Evolutionary conservation across 2,113 vertebrate species (phyloP), one percentile per base, ranked within the genome.

Genomic region (Clarias batrachus): DNA sequence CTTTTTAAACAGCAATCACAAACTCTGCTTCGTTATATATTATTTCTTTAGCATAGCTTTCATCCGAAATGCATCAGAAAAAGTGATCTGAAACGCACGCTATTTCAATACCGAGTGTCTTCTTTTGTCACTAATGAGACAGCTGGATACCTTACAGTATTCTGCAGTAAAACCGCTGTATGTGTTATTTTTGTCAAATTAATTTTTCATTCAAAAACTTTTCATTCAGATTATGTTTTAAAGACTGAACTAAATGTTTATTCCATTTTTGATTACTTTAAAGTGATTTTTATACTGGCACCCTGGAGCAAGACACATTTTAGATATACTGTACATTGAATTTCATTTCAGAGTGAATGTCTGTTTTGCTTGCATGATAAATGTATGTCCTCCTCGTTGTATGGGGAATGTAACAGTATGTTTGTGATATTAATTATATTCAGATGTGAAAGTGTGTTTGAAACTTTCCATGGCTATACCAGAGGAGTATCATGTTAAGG

Each of bases 371-470:
- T 80, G 82, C 81, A 88, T 90, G 87, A 90, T 87, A 70, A 86
- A 88, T 90, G 88, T 89, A 63, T 80, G 84, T 87, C n/a, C 60
- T 87, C 81, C 65, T 83, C 56, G 60, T 86, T 87, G 79, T 87
- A 65, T 52, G 83, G 81, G 74, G 74, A 84, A 76, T 82, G 84
- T 83, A 73, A 79, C 84, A 65, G 82, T 83, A 48, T 89, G 90
- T 89, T 85, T 89, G 83, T 88, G 59, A 62, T 90, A 85, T 73
- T 89, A 88, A 89, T 87, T 65, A 71, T 81, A 81, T 87, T 84
- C 89, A 90, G 89, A 89, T 91, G 90, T 89, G 86, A 79, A 27
- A 86, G 90, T 90, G 89, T 87, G 87, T 37, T 86, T 92, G 93
- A 94, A 86, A 84, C 88, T 89, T 92, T 89, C 87, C 84, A 89